A percentile compares a stretch with the other conserved stretches of the same genome.
Conservation (phyloP, 1,140 invertebrate genomes). For the Asbolus verrucosus region DNA sequence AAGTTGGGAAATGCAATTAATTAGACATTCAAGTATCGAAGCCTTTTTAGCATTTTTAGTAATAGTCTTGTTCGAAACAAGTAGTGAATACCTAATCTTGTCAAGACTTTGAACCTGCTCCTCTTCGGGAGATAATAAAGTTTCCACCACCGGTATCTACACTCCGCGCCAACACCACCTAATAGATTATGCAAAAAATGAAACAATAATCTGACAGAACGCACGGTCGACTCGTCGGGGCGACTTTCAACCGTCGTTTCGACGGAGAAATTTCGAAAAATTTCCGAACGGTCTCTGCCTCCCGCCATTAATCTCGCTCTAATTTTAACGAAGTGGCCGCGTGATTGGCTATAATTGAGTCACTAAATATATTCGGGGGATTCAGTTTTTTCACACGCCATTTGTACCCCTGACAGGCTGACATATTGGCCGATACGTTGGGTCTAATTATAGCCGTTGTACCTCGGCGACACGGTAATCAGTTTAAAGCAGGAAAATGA, state of each 20-base stretch:
- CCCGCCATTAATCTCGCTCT: too few relatives aligned
- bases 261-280: too few relatives aligned
- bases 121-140: constrained; percentile 1
- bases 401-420: constrained; percentile 2
- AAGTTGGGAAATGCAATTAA: constrained; percentile 59
- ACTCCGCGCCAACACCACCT: constrained; percentile 10
- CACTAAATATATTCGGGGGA: constrained; percentile 4
- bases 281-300: too few relatives aligned
- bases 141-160: constrained; percentile 7
- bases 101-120: constrained; percentile 40
- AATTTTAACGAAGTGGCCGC: too few relatives aligned
- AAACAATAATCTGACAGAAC: too few relatives aligned
- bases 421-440: neutral
- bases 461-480: constrained; percentile 13
- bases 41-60: constrained; percentile 62
- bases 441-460: constrained; percentile 30
- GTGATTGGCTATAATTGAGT: too few relatives aligned
- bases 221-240: too few relatives aligned
- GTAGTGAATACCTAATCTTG: constrained; percentile 61
- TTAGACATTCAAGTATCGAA: constrained; percentile 63
- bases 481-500: constrained; percentile 45
- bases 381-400: constrained; percentile 7
- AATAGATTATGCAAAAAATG: too few relatives aligned
- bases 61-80: constrained; percentile 58
- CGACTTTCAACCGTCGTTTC: too few relatives aligned